Percentiles rank a stretch among this genome's conserved stretches.
Conservation (phyloP, 2,113 vertebrate species). For the Promerops cafer region DNA sequence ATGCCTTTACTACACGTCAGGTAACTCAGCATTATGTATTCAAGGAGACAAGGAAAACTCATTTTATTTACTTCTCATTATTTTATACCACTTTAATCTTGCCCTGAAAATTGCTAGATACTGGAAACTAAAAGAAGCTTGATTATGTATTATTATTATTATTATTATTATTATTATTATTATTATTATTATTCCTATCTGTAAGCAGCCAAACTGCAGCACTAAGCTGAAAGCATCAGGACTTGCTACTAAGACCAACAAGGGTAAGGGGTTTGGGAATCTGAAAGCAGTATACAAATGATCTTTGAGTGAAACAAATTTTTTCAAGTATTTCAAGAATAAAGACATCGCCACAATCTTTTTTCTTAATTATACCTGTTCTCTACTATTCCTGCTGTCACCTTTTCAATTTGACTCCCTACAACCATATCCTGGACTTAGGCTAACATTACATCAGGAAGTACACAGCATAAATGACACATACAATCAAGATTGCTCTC, state of each 20-base stretch:
- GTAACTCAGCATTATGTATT: not conserved
- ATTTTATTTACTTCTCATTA: not conserved
- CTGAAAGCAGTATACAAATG: not conserved
- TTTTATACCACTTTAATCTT: not conserved
- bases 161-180: not conserved
- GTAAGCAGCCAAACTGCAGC: not conserved
- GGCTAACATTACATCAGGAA: not conserved
- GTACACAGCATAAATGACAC: not conserved
- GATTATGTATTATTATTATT: not conserved
- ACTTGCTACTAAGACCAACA: not conserved
- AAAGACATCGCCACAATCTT: not conserved
- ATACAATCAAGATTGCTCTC: not conserved
- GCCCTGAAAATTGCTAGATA: not conserved
- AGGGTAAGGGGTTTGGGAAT: not conserved
- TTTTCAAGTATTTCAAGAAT: not conserved
- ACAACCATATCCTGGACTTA: not conserved
- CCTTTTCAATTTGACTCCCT: not conserved
- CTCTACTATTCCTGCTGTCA: not conserved
- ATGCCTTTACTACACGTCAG: not conserved
- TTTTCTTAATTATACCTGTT: not conserved
- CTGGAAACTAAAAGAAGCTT: not conserved
- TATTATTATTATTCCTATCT: not conserved
- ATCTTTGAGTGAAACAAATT: not conserved
- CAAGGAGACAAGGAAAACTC: not conserved
- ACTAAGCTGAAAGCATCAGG: not conserved